A percentile compares a stretch with the other conserved stretches of the same genome.
Evolutionary conservation across 2,888 invertebrate species (phyloP).

Genomic region (Apotomis betuletana): DNA sequence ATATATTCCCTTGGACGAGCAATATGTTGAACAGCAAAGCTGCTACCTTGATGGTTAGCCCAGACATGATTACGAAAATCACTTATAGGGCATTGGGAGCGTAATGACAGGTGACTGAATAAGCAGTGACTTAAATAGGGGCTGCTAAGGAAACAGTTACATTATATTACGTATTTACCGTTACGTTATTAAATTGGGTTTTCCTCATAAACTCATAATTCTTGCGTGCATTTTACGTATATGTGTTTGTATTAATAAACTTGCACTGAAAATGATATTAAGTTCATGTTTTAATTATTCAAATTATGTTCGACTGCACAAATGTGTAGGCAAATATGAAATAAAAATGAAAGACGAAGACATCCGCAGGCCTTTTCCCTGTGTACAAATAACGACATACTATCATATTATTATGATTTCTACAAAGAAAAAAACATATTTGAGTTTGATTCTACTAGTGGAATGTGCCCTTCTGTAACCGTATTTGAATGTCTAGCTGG

Average conservation of each 20-base stretch:
- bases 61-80: slow-evolving; percentile 41
- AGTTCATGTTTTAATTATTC: no score
- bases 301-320: no score
- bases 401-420: no score
- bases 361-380: no score
- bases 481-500: no score
- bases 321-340: no score
- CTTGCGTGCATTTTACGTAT: background rate
- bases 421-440: no score
- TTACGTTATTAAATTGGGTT: background rate
- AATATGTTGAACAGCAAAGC: slow-evolving; percentile 37
- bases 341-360: no score
- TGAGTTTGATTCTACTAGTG: no score
- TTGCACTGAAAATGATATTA: no score
- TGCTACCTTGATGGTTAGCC: slow-evolving; percentile 23
- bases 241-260: background rate
- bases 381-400: no score
- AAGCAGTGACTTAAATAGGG: slow-evolving; percentile 18
- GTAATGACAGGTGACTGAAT: slow-evolving; percentile 1
- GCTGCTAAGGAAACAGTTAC: background rate
- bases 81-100: slow-evolving; percentile 32
- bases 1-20: slow-evolving; percentile 21
- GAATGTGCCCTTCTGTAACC: no score
- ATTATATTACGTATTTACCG: background rate
- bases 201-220: slow-evolving; percentile 12